A percentile compares a stretch with the other conserved stretches of the same genome.
Evolutionary conservation across 1,140 invertebrate species (phyloP).

Genomic region (Cydia splendana): DNA sequence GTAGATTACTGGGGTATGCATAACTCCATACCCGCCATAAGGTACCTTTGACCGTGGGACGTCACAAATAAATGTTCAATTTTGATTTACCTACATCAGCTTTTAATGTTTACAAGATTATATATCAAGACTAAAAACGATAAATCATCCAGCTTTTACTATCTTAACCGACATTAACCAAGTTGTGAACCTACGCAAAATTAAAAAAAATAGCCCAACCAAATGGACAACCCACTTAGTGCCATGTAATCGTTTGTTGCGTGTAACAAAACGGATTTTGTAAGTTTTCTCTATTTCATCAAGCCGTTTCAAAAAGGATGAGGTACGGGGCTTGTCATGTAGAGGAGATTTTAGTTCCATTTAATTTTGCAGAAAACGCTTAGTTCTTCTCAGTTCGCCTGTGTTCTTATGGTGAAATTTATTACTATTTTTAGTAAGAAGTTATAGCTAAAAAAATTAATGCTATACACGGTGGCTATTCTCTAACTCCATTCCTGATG

Average conservation of each 20-base stretch:
- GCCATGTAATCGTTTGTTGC: neutral
- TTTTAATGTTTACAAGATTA: neutral
- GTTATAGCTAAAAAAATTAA: too few relatives aligned
- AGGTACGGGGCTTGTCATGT: neutral
- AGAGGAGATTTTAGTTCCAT: neutral
- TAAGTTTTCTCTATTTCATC: neutral
- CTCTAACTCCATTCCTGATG: too few relatives aligned
- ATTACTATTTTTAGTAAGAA: too few relatives aligned
- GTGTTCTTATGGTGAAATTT: too few relatives aligned
- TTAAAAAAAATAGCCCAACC: neutral
- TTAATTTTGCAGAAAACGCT: too few relatives aligned
- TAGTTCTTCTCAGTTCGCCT: too few relatives aligned
- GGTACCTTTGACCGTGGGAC: too few relatives aligned
- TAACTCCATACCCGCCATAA: too few relatives aligned
- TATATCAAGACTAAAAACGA: neutral
- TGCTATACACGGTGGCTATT: too few relatives aligned
- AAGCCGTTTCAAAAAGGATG: neutral
- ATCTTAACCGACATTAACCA: neutral
- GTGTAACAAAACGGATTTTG: neutral
- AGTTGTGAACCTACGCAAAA: constrained; percentile 2
- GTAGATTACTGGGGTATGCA: too few relatives aligned
- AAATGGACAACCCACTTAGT: constrained; percentile 2
- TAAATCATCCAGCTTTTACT: constrained; percentile 6
- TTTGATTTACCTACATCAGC: neutral
- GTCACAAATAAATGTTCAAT: neutral